These are phyloP conservation scores for Trinectes maculatus DNA, from an alignment of 2,113 vertebrate genomes.

Conservation along the genomic window DNA sequence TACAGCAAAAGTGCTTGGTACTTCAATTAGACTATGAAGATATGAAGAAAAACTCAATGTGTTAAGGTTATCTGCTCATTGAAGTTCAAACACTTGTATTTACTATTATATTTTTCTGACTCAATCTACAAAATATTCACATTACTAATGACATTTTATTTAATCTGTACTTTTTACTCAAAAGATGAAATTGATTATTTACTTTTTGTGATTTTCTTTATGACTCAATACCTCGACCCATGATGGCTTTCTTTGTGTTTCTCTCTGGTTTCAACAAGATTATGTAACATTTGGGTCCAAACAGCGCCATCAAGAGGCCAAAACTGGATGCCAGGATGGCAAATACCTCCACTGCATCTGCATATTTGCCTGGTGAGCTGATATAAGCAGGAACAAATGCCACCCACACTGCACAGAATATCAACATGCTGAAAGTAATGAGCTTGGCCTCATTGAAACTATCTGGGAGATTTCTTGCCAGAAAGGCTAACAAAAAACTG, in stretches of 20 bases:
- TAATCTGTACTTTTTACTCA: too few relatives aligned
- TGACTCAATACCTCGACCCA: slow-evolving; percentile 40
- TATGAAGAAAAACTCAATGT: too few relatives aligned
- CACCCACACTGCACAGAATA: slow-evolving; percentile 81
- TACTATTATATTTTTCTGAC: too few relatives aligned
- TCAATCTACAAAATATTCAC: too few relatives aligned
- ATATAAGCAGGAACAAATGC: slow-evolving; percentile 76
- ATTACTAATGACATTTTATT: too few relatives aligned
- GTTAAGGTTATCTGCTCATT: too few relatives aligned
- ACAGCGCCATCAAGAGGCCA: slow-evolving; percentile 73
- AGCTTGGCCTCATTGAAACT: slow-evolving; percentile 77
- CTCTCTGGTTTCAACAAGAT: slow-evolving; percentile 75
- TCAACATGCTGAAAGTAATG: slow-evolving; percentile 81
- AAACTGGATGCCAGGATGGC: slow-evolving; percentile 80
- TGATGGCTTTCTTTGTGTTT: slow-evolving; percentile 73
- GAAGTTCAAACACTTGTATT: too few relatives aligned
- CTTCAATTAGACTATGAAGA: too few relatives aligned
- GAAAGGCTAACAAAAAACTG: slow-evolving; percentile 73
- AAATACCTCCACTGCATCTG: slow-evolving; percentile 77
- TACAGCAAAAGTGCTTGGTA: too few relatives aligned
- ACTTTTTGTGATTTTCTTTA: too few relatives aligned
- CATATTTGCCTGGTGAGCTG: slow-evolving; percentile 76
- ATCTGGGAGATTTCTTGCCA: slow-evolving; percentile 75
- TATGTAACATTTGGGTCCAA: slow-evolving; percentile 80
- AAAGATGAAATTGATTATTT: too few relatives aligned